Percentiles rank a stretch among this genome's conserved stretches.
These are phyloP conservation scores for Eumeta japonica DNA, from an alignment of 1,140 invertebrate species.

Conservation along the genomic window DNA sequence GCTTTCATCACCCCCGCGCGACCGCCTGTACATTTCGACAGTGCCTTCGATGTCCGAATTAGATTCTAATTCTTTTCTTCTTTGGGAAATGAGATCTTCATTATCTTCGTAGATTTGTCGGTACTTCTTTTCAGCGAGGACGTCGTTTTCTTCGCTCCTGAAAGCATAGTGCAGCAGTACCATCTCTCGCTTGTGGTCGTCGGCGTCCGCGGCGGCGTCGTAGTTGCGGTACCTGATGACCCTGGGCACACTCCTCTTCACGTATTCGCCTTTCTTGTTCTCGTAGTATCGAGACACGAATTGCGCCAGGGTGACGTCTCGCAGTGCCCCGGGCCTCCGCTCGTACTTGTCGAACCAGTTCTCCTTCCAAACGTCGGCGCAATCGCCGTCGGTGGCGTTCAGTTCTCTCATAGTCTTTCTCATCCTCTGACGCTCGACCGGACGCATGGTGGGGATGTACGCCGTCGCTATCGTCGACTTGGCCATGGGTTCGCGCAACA, in stretches of 20 bases:
- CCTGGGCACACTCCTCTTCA: slow-evolving; percentile 11
- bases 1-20: slow-evolving; percentile 19
- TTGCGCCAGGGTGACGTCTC: slow-evolving; percentile 19
- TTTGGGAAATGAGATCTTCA: slow-evolving; percentile 16
- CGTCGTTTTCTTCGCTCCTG: slow-evolving; percentile 23
- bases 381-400: too few species aligned
- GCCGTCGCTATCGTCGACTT: too few species aligned
- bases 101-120: slow-evolving; percentile 16
- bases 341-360: too few species aligned
- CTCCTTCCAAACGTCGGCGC: too few species aligned
- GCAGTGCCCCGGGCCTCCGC: too few species aligned
- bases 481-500: too few species aligned
- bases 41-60: slow-evolving; percentile 20
- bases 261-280: slow-evolving; percentile 13
- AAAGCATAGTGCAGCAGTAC: slow-evolving; percentile 27
- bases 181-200: slow-evolving; percentile 31
- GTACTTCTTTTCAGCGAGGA: slow-evolving; percentile 22
- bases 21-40: slow-evolving; percentile 14
- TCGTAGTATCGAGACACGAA: slow-evolving; percentile 17
- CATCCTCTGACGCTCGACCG: too few species aligned
- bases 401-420: too few species aligned
- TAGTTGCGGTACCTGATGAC: slow-evolving; percentile 29
- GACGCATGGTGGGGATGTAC: too few species aligned
- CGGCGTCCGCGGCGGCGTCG: slow-evolving; percentile 19
- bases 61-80: slow-evolving; percentile 20